Conservation (phyloP, 1,140 invertebrate genomes). For the Cyrtorhinus lividipennis region DNA sequence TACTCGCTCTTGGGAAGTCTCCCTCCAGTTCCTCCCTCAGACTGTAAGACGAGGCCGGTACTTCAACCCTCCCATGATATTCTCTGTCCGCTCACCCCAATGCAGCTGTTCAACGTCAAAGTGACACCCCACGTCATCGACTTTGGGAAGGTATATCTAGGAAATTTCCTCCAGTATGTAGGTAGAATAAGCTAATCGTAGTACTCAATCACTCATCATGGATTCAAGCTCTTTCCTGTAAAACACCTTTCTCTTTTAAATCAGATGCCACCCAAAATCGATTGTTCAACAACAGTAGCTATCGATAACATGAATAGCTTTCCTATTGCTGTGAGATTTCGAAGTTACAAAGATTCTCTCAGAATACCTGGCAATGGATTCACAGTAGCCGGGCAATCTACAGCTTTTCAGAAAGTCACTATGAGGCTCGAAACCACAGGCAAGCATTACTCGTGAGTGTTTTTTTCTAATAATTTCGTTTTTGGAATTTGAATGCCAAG, state of each 20-base stretch:
- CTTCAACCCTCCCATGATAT: not conserved
- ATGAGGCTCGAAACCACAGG: not conserved
- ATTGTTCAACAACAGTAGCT: conserved; percentile 16
- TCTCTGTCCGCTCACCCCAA: conserved; percentile 27
- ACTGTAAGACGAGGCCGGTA: not conserved
- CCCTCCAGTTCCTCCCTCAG: not conserved
- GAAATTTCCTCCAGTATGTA: not conserved
- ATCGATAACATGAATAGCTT: conserved; percentile 26
- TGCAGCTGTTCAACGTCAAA: conserved; percentile 28
- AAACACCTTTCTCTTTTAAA: not conserved
- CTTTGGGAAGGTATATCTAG: conserved; percentile 27
- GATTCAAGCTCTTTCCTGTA: not conserved
- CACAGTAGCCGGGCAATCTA: not conserved
- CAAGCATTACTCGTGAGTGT: not conserved
- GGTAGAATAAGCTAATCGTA: not conserved
- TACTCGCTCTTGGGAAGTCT: not conserved
- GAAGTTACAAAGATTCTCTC: not conserved
- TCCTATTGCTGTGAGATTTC: conserved; percentile 16
- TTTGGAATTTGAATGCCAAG: not conserved
- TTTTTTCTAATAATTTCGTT: not conserved
- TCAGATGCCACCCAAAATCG: conserved; percentile 16
- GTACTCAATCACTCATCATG: not conserved
- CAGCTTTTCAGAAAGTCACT: not conserved
- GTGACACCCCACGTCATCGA: conserved; percentile 26
- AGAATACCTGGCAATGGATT: not conserved